Evolutionary conservation across 2,797 vertebrate genomes (phyloP).

Genomic region (Xiphorhynchus erythropygius): DNA sequence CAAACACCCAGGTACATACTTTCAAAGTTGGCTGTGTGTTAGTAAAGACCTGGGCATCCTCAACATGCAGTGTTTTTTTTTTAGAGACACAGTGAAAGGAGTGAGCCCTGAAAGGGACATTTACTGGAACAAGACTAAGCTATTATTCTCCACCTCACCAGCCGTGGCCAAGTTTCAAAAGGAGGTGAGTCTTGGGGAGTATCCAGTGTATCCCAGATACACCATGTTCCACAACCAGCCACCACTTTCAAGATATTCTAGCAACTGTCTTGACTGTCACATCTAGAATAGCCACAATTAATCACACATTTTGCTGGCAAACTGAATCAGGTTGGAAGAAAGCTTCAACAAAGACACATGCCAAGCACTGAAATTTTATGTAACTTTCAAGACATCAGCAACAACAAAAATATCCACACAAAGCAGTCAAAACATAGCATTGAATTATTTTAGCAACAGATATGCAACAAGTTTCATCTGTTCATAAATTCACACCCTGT

Average conservation of each 20-base stretch:
- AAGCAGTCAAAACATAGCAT: background rate
- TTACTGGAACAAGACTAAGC: background rate
- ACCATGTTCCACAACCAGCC: background rate
- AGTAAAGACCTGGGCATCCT: background rate
- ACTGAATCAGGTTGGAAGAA: background rate
- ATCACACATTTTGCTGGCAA: conserved; percentile 19
- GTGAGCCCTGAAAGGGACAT: background rate
- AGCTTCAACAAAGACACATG: background rate
- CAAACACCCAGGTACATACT: background rate
- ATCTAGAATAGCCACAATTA: conserved; percentile 48
- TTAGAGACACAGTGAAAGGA: background rate
- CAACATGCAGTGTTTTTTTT: background rate
- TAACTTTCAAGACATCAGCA: background rate
- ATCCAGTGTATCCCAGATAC: background rate
- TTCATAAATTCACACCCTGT: background rate
- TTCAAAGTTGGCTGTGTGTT: background rate
- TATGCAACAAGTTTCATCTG: background rate
- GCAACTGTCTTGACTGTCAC: conserved; percentile 3
- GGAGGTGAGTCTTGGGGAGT: background rate
- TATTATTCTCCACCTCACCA: background rate
- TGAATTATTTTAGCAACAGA: background rate
- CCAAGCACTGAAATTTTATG: background rate
- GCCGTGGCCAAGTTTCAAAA: background rate
- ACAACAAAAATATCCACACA: background rate
- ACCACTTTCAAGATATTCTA: background rate